These are phyloP conservation scores for Percina caprodes DNA, from an alignment of 2,113 vertebrate species.

Conservation along the genomic window DNA sequence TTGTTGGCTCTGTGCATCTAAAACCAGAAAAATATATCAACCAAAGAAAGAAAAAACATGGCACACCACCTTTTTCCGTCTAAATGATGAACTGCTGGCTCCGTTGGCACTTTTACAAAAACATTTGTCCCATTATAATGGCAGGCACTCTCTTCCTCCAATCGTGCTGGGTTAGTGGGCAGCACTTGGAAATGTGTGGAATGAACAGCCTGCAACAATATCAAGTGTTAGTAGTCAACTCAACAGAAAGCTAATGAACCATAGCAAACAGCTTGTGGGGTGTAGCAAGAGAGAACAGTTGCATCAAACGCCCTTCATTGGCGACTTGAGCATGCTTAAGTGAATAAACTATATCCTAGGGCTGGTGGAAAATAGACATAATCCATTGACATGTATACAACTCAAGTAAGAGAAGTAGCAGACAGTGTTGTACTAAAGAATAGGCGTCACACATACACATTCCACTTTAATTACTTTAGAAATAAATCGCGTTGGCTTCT, in stretches of 20 bases:
- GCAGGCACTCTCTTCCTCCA: conserved; percentile 43
- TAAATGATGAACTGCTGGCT: conserved; percentile 47
- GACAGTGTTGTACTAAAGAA: conserved; percentile 19
- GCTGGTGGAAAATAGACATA: conserved; percentile 68
- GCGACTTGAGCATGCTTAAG: conserved; percentile 64
- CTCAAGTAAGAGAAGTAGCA: conserved; percentile 39
- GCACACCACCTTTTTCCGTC: conserved; percentile 26
- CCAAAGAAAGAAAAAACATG: conserved; percentile 25
- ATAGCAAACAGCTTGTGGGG: conserved; percentile 81
- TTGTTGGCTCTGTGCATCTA: background rate
- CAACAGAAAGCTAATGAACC: conserved; percentile 81
- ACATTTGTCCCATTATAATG: conserved; percentile 60
- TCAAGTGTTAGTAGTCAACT: conserved; percentile 78
- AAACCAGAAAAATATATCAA: conserved; percentile 9
- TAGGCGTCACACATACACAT: conserved; percentile 23
- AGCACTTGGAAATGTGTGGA: conserved; percentile 63
- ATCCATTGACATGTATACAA: conserved; percentile 67
- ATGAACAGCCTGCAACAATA: conserved; percentile 78
- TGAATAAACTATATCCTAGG: conserved; percentile 72
- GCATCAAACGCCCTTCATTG: conserved; percentile 75
- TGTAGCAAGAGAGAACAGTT: conserved; percentile 67
- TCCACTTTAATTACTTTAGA: conserved; percentile 29
- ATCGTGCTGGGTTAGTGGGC: conserved; percentile 60
- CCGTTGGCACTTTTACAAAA: conserved; percentile 43
- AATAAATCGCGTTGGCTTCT: conserved; percentile 17